Conservation (phyloP, 2,797 vertebrate species). For the Microctenopoma lineatum region DNA sequence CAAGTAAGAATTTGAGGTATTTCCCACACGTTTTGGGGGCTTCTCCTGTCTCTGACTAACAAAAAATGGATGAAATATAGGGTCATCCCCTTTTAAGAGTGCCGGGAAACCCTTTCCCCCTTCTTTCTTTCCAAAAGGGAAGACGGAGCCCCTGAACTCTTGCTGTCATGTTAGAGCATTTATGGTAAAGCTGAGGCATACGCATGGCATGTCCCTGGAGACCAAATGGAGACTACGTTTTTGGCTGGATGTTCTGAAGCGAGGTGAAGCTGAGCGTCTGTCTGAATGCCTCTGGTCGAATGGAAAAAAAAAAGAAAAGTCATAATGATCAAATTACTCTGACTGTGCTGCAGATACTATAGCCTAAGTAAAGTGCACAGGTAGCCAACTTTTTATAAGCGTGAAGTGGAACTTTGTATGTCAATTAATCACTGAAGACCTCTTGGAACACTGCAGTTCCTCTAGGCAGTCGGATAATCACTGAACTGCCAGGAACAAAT, state of each 20-base stretch:
- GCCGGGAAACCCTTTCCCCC: constrained; percentile 68
- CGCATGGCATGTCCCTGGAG: constrained; percentile 43
- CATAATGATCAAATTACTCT: constrained; percentile 2
- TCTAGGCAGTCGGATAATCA: constrained; percentile 18
- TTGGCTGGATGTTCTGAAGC: constrained; percentile 27
- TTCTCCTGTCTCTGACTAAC: constrained; percentile 14
- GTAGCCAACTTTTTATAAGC: not conserved
- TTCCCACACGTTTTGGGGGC: constrained; percentile 27
- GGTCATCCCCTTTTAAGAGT: constrained; percentile 54
- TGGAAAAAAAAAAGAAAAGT: constrained; percentile 3
- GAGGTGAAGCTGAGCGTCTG: constrained; percentile 7
- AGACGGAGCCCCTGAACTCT: constrained; percentile 45
- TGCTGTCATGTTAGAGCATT: constrained; percentile 65
- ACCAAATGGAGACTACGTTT: constrained; percentile 36
- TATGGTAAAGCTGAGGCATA: constrained; percentile 71
- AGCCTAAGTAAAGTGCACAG: not conserved
- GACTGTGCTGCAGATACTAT: not conserved
- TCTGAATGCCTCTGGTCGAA: constrained; percentile 11
- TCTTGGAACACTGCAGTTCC: constrained; percentile 2
- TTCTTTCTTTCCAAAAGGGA: constrained; percentile 57
- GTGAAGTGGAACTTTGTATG: not conserved
- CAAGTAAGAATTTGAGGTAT: constrained; percentile 63
- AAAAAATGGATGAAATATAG: constrained; percentile 35
- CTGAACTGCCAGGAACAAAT: constrained; percentile 45
- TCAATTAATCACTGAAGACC: constrained; percentile 20